phyloP scores from a whole-genome alignment of 2,797 vertebrate species.

The Galaxias olidus region DNA sequence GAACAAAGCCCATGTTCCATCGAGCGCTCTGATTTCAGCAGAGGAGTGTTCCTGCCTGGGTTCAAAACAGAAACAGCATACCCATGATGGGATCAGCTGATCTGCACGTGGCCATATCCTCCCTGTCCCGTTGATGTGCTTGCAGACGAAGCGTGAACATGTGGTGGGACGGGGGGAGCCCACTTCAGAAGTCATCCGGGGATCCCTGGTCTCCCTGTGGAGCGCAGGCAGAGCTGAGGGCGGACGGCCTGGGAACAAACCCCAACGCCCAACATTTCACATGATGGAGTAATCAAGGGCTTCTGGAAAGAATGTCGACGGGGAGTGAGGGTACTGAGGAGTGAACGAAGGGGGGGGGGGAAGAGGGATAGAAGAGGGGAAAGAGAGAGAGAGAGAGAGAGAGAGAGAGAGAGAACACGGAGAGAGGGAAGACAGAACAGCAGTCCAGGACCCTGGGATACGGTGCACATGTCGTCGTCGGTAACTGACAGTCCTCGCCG shows the following conservation, averaged over 20 bases:
- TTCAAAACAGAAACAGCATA: too few relatives aligned
- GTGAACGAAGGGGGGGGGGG: slow-evolving; percentile 28
- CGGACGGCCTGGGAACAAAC: slow-evolving; percentile 64
- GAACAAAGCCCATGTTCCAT: too few relatives aligned
- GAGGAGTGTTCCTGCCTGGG: too few relatives aligned
- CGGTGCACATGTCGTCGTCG: too few relatives aligned
- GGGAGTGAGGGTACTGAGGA: slow-evolving; percentile 51
- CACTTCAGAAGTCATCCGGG: too few relatives aligned
- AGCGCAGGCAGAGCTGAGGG: slow-evolving; percentile 29
- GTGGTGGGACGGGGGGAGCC: not conserved
- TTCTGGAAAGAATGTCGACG: slow-evolving; percentile 70
- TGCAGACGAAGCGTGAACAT: not conserved
- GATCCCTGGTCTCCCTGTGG: slow-evolving; percentile 12
- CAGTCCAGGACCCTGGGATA: too few relatives aligned
- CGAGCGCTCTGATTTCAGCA: too few relatives aligned
- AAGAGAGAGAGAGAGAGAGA: slow-evolving; percentile 15
- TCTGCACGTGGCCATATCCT: too few relatives aligned
- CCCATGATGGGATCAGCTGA: too few relatives aligned
- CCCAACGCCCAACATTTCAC: slow-evolving; percentile 68
- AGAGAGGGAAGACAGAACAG: not conserved
- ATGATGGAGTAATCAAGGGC: slow-evolving; percentile 67
- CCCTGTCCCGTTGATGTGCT: not conserved
- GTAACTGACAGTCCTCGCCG: too few relatives aligned
- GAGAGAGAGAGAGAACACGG: not conserved
- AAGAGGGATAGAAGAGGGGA: slow-evolving; percentile 1